phyloP scores from a whole-genome alignment of 2,888 invertebrate species.

The Mesoligia furuncula region DNA sequence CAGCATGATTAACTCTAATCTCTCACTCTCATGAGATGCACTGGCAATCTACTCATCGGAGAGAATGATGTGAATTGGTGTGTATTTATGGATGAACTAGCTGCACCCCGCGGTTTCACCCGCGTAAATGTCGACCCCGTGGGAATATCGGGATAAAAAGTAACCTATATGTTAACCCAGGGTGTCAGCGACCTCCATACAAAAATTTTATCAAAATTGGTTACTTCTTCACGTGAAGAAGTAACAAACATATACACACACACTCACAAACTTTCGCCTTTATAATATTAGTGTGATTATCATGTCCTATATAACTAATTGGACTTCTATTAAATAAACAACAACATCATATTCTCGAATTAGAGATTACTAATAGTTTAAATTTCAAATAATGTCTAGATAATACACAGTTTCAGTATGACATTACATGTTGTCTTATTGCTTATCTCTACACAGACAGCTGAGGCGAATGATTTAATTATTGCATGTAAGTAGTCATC shows the following conservation, averaged over 20 bases:
- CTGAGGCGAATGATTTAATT: constrained; percentile 39
- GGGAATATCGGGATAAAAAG: too few species aligned
- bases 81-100: constrained; percentile 16
- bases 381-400: constrained; percentile 3
- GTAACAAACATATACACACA: too few species aligned
- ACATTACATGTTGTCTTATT: background rate
- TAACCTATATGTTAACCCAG: too few species aligned
- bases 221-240: too few species aligned
- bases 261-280: too few species aligned
- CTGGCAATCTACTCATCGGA: background rate
- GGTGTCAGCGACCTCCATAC: too few species aligned
- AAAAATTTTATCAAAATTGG: too few species aligned
- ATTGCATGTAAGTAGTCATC: constrained; percentile 30
- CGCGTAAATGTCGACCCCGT: too few species aligned
- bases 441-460: constrained; percentile 25
- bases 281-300: background rate
- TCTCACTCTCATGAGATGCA: background rate
- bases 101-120: too few species aligned
- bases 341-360: constrained; percentile 15
- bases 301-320: constrained; percentile 32
- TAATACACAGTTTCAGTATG: constrained; percentile 9
- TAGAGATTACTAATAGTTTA: constrained; percentile 14
- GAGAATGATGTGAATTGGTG: background rate
- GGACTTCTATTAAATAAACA: constrained; percentile 24
- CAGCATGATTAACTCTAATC: constrained; percentile 2